Percentiles rank a stretch among this genome's conserved stretches.
Conservation (phyloP, 2,113 vertebrate genomes). For the Anser cygnoides region DNA sequence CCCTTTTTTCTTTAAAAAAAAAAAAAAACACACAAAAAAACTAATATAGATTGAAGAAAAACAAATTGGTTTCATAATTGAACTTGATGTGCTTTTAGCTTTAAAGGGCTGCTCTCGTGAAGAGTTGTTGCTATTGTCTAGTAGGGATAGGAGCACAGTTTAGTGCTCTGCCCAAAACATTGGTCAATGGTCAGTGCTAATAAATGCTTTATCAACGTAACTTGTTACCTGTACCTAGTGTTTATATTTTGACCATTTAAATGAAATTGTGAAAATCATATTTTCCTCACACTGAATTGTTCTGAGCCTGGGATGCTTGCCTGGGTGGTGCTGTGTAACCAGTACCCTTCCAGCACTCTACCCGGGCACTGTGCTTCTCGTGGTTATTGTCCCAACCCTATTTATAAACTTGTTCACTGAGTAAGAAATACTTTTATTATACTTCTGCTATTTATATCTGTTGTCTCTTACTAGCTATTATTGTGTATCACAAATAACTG, state of each 20-base stretch:
- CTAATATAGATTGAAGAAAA: neutral
- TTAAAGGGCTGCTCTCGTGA: neutral
- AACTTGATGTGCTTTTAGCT: neutral
- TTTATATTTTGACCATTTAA: neutral
- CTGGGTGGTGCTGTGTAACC: neutral
- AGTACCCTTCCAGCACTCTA: neutral
- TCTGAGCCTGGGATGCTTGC: neutral
- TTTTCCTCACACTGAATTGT: neutral
- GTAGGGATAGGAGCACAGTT: neutral
- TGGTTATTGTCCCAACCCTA: slow-evolving; percentile 15
- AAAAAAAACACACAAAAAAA: no score
- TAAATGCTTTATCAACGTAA: neutral
- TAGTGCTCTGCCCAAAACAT: neutral
- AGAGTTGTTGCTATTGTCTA: neutral
- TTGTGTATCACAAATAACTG: neutral
- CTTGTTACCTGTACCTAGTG: neutral
- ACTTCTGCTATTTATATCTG: neutral
- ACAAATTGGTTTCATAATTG: neutral
- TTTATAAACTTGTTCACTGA: neutral
- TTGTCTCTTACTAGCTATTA: slow-evolving; percentile 16
- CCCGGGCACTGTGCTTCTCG: neutral
- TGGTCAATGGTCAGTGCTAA: neutral
- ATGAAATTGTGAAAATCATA: neutral
- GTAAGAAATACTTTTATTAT: neutral
- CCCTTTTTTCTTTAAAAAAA: neutral